Conservation (phyloP, 2,888 invertebrate species). For the Rhagonycha fulva region DNA sequence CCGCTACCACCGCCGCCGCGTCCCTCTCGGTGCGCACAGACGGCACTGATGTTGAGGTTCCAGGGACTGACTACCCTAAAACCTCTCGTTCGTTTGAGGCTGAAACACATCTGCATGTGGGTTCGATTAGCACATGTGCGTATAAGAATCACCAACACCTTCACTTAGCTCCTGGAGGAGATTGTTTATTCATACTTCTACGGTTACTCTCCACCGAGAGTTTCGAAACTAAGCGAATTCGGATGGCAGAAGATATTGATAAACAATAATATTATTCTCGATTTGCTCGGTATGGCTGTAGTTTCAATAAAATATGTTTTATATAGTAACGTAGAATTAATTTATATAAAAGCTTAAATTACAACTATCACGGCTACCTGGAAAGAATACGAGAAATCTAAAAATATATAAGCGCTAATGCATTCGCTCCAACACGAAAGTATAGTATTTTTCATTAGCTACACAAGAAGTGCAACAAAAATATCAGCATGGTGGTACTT, state of each 20-base stretch:
- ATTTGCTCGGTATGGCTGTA: neutral
- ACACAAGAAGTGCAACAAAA: neutral
- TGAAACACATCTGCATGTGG: conserved; percentile 34
- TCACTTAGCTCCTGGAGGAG: conserved; percentile 1
- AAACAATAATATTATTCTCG: neutral
- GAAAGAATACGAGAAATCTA: neutral
- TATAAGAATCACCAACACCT: conserved; percentile 12
- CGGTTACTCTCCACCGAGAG: neutral
- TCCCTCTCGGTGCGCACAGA: conserved; percentile 40
- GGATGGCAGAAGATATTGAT: neutral
- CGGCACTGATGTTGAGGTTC: conserved; percentile 31
- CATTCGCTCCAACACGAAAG: neutral
- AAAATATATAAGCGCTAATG: neutral
- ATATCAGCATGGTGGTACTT: neutral
- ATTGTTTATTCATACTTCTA: conserved; percentile 9
- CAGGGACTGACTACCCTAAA: conserved; percentile 28
- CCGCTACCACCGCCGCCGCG: conserved; percentile 41
- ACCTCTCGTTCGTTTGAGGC: conserved; percentile 16
- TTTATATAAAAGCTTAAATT: neutral
- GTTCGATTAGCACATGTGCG: conserved; percentile 35
- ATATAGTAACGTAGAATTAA: neutral
- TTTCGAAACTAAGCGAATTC: neutral
- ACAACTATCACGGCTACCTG: neutral
- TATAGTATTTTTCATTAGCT: neutral
- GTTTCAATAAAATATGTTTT: neutral